phyloP scores from a whole-genome alignment of 2,888 invertebrate genomes.

The Listrodromus nycthemerus region DNA sequence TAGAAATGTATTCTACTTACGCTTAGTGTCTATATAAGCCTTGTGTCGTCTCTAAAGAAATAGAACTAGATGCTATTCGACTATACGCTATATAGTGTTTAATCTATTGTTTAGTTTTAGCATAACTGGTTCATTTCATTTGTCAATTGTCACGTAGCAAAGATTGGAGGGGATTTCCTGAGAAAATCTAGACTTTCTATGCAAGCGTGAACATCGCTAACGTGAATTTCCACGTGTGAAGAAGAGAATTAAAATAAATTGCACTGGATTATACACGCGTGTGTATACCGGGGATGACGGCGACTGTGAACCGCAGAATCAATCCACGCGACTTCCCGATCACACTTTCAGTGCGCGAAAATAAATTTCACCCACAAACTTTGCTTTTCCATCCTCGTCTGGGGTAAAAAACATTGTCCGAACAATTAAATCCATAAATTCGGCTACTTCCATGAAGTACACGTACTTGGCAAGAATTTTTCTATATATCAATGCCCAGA shows the following conservation, averaged over 20 bases:
- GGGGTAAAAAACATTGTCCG: background rate
- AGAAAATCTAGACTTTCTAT: slow-evolving; percentile 25
- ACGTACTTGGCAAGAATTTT: background rate
- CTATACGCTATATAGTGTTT: background rate
- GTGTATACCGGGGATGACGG: background rate
- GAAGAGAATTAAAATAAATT: slow-evolving; percentile 17
- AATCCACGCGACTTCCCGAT: background rate
- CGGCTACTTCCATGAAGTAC: background rate
- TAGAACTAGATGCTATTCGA: slow-evolving; percentile 4
- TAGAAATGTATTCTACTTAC: slow-evolving; percentile 48
- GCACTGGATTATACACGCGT: slow-evolving; percentile 8
- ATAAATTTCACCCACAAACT: background rate
- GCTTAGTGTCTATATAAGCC: slow-evolving; percentile 15
- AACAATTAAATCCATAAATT: background rate
- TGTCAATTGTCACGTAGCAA: slow-evolving; percentile 6
- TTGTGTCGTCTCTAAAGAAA: slow-evolving; percentile 32
- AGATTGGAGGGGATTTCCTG: background rate
- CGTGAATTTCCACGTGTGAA: slow-evolving; percentile 16
- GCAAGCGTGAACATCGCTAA: slow-evolving; percentile 17
- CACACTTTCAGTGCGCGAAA: background rate
- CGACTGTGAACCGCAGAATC: background rate
- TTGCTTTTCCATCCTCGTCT: background rate
- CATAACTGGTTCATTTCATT: background rate
- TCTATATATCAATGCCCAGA: background rate
- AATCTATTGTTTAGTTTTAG: slow-evolving; percentile 7